phyloP scores from a whole-genome alignment of 2,888 invertebrate genomes.

The Unio delphinus region DNA sequence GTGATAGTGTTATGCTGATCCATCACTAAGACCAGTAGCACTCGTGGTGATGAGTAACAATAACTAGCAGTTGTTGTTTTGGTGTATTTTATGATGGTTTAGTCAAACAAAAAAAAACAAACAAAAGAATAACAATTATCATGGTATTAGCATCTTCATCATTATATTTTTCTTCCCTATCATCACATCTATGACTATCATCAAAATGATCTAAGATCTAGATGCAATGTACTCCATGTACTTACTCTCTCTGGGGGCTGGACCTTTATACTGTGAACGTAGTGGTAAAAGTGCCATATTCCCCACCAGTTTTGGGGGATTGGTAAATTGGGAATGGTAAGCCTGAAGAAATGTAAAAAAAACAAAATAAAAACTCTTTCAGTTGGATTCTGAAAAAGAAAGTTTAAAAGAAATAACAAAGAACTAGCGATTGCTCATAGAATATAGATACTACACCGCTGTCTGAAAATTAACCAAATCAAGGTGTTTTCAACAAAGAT shows the following conservation, averaged over 20 bases:
- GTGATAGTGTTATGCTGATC: too few species aligned
- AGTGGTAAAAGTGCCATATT: slow-evolving; percentile 95
- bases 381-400: background rate
- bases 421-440: background rate
- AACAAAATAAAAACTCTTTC: background rate
- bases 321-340: slow-evolving; percentile 92
- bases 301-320: slow-evolving; percentile 83
- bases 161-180: too few species aligned
- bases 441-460: background rate
- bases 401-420: background rate
- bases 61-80: too few species aligned
- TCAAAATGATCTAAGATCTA: slow-evolving; percentile 1
- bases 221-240: slow-evolving; percentile 2
- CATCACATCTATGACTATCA: background rate
- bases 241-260: slow-evolving; percentile 80
- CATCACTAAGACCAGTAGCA: too few species aligned
- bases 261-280: slow-evolving; percentile 91
- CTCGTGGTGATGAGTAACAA: too few species aligned
- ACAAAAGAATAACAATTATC: too few species aligned
- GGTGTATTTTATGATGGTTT: too few species aligned
- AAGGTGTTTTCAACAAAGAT: too few species aligned
- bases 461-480: too few species aligned
- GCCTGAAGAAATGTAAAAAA: slow-evolving; percentile 78
- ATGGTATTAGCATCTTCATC: too few species aligned
- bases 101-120: too few species aligned